phyloP scores from a whole-genome alignment of 1,140 invertebrate species.

The Archivesica marissinica region DNA sequence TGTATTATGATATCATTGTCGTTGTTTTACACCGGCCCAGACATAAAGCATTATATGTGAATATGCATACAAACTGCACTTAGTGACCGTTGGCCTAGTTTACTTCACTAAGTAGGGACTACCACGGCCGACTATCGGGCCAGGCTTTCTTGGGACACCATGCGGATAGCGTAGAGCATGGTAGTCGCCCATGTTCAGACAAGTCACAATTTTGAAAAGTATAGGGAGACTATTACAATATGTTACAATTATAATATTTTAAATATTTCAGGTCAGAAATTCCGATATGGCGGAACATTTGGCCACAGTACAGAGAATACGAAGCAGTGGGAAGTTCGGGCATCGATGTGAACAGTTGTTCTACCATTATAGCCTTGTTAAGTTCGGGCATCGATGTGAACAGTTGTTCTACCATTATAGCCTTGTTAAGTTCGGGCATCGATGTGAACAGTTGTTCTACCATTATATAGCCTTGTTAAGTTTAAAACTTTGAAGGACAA shows the following conservation, averaged over 20 bases:
- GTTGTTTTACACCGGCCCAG: too few species aligned
- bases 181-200: too few species aligned
- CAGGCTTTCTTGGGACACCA: too few species aligned
- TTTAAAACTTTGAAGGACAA: neutral
- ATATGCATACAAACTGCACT: too few species aligned
- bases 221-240: neutral
- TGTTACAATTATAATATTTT: too few species aligned
- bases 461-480: neutral
- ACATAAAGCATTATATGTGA: too few species aligned
- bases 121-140: too few species aligned
- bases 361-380: neutral
- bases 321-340: slow-evolving; percentile 43
- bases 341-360: slow-evolving; percentile 23
- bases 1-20: too few species aligned
- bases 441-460: slow-evolving; percentile 3
- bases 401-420: neutral
- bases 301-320: slow-evolving; percentile 78
- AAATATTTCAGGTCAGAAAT: slow-evolving; percentile 76
- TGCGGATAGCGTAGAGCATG: too few species aligned
- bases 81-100: too few species aligned
- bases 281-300: slow-evolving; percentile 77
- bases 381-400: slow-evolving; percentile 47
- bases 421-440: slow-evolving; percentile 39
- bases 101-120: too few species aligned
- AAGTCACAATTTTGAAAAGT: too few species aligned